Conservation (phyloP, 2,113 vertebrate species). For the Gadus macrocephalus region DNA sequence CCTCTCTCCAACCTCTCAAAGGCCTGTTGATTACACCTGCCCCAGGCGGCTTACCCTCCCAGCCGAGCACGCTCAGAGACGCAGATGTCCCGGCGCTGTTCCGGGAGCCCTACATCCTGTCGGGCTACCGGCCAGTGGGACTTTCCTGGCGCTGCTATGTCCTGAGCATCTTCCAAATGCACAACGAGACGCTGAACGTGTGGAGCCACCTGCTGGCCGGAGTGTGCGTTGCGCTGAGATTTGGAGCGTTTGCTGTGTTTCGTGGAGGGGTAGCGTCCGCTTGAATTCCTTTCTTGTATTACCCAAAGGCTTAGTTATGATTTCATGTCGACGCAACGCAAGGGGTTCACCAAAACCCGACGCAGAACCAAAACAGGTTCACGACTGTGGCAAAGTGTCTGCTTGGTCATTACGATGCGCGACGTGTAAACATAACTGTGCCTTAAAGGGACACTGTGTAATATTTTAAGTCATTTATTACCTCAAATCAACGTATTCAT, state of each 20-base stretch:
- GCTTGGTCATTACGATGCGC: too few species aligned
- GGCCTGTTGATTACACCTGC: constrained; percentile 39
- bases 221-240: constrained; percentile 25
- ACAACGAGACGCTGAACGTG: constrained; percentile 88
- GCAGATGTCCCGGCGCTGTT: constrained; percentile 81
- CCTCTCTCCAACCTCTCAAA: background rate
- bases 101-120: constrained; percentile 81
- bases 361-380: too few species aligned
- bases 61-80: constrained; percentile 73
- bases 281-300: too few species aligned
- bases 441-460: too few species aligned
- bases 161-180: constrained; percentile 87
- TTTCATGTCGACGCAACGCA: too few species aligned
- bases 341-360: too few species aligned
- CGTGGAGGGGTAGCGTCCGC: constrained; percentile 47
- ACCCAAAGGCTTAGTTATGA: too few species aligned
- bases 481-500: too few species aligned
- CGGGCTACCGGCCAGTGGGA: constrained; percentile 80
- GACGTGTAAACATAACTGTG: too few species aligned
- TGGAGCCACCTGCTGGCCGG: constrained; percentile 89
- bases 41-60: constrained; percentile 72
- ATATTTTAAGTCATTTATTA: too few species aligned
- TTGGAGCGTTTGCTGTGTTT: constrained; percentile 31
- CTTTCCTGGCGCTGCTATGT: constrained; percentile 83
- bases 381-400: too few species aligned